These are phyloP conservation scores for Apamea crenata DNA, from an alignment of 2,888 invertebrate species.

Conservation along the genomic window DNA sequence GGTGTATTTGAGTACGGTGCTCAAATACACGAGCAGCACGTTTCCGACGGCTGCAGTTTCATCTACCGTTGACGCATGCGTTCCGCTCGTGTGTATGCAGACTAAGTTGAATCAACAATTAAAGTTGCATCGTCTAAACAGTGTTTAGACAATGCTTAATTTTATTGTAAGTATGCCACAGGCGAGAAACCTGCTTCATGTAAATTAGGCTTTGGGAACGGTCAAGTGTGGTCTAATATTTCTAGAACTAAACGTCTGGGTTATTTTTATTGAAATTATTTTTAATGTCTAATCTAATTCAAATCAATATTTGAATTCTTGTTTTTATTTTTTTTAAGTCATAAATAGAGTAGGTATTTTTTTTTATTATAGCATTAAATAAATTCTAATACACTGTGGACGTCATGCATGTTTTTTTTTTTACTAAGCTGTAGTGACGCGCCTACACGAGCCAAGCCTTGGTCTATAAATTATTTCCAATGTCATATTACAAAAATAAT, in stretches of 20 bases:
- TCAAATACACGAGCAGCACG: not conserved
- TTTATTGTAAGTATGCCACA: not conserved
- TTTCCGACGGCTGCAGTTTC: not conserved
- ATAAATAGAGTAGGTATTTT: not conserved
- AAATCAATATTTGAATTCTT: not conserved
- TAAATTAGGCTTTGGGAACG: not conserved
- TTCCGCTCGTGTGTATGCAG: too few species aligned
- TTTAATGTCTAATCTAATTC: not conserved
- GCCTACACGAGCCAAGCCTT: not conserved
- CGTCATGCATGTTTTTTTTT: not conserved
- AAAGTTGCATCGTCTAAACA: not conserved
- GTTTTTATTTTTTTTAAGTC: not conserved
- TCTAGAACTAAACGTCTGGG: not conserved
- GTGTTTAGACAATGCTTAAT: not conserved
- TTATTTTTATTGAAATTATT: not conserved
- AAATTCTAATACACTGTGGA: not conserved
- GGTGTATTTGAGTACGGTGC: too few species aligned
- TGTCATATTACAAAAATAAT: constrained; percentile 11
- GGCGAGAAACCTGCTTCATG: not conserved
- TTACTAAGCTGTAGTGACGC: not conserved
- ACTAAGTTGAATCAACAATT: not conserved
- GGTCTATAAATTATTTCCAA: constrained; percentile 12
- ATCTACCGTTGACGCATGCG: too few species aligned
- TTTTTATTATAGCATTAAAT: too few species aligned
- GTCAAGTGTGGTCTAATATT: not conserved